A percentile compares a stretch with the other conserved stretches of the same genome.
These are phyloP conservation scores for Charadrius vociferus DNA, from an alignment of 2,113 vertebrate genomes.

Conservation along the genomic window DNA sequence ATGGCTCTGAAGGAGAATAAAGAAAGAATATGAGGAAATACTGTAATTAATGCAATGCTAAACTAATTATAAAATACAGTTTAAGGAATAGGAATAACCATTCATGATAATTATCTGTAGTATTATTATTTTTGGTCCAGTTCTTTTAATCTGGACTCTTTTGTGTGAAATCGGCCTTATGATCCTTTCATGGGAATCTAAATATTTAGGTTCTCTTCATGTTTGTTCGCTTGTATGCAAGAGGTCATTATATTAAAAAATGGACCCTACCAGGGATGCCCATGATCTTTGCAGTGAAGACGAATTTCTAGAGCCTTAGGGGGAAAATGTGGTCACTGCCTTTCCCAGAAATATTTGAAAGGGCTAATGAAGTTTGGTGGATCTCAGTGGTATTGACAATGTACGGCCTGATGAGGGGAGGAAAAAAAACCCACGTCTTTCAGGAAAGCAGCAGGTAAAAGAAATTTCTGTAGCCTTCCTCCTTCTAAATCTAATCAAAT, in stretches of 20 bases:
- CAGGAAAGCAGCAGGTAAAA: conserved; percentile 17
- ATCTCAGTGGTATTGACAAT: conserved; percentile 2
- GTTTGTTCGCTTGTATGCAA: neutral
- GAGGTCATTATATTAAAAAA: conserved; percentile 7
- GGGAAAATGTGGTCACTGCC: neutral
- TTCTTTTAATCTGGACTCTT: neutral
- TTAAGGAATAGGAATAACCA: neutral
- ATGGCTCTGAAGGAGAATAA: neutral
- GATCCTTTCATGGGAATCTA: neutral
- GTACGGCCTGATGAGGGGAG: neutral
- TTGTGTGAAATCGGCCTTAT: neutral
- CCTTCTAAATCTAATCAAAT: conserved; percentile 11
- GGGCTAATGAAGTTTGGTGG: conserved; percentile 7
- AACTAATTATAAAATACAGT: neutral
- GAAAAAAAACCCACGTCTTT: neutral
- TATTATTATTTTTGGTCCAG: neutral
- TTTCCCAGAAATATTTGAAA: conserved; percentile 31
- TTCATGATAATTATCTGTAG: neutral
- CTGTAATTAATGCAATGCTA: neutral
- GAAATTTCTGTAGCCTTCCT: neutral
- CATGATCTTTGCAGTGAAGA: neutral
- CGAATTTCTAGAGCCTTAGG: neutral
- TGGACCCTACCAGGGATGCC: neutral
- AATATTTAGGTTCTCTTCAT: neutral
- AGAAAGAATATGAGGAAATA: neutral